Evolutionary conservation across 2,113 vertebrate genomes (phyloP).

Genomic region (Seriola dumerili): DNA sequence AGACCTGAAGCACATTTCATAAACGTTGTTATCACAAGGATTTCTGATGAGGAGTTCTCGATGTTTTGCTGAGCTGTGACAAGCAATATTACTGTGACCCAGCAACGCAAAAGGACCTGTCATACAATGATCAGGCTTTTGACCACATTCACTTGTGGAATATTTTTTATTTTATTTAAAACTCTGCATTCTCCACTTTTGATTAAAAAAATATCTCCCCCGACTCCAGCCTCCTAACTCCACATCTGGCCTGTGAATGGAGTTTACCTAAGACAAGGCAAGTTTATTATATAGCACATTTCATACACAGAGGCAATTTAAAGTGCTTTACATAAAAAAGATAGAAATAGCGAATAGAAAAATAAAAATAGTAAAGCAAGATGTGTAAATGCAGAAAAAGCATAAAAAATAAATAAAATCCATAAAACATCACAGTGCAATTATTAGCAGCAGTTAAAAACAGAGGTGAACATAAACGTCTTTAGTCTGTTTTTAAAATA

Average conservation of each 20-base stretch:
- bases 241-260: background rate
- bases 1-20: slow-evolving; percentile 9
- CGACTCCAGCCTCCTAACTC: background rate
- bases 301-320: too few species aligned
- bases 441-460: background rate
- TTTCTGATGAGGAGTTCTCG: background rate
- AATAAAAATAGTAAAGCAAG: too few species aligned
- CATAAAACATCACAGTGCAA: slow-evolving; percentile 57
- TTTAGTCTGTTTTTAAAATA: too few species aligned
- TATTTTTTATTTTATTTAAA: too few species aligned
- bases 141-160: background rate
- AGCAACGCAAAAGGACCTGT: background rate
- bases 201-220: too few species aligned
- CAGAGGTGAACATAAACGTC: too few species aligned
- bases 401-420: slow-evolving; percentile 77
- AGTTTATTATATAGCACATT: too few species aligned
- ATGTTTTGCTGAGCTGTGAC: slow-evolving; percentile 14
- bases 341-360: too few species aligned
- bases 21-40: background rate
- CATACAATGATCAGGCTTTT: background rate
- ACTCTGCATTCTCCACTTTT: too few species aligned
- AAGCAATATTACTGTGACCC: slow-evolving; percentile 10
- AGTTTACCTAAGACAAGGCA: too few species aligned
- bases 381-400: too few species aligned
- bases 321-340: too few species aligned